Base-by-base conservation (phyloP, 2,113 vertebrate species). In the Epinephelus cyanopodus region DNA sequence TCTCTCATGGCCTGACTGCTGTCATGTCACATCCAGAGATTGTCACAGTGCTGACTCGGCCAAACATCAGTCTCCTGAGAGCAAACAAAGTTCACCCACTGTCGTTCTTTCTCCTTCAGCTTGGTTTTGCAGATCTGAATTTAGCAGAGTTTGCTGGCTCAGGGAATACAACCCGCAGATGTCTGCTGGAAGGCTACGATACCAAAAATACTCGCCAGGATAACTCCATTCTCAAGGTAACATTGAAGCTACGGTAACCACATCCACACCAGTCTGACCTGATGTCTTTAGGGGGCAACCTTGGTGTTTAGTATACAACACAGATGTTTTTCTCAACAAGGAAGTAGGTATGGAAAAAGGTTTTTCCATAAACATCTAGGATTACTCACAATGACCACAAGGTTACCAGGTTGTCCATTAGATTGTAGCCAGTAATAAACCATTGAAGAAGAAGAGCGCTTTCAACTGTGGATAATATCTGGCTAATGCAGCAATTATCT, bases 201-300 rank as follows among this genome's bases (percentile, higher is more conserved):
- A 99, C 97, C 94, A 99, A 99, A 96, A 98, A 99, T 92, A 99
- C 97, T 61, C 96, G 98, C 56, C 98, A 99, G 90, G 98, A 99
- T 87, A 99, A 99, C 89, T 99, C 98, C 87, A 99, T 99, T 92
- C 97, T 99, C 84, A 99, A 99, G 97, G 98, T 99, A 92, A 93
- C 93, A 23, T n/a, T 21, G 10, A 69, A 50, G 65, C 58, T 8
- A 7, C 3, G 1, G 25, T 15, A 47, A 27, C 74, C 29, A 2
- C 29, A 37, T 42, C 53, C 9, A 4, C 73, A 45, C 15, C 58
- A 3, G 53, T 23, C 14, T 54, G 48, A 65, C 63, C 33, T 27
- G 19, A 70, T 33, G 61, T 54, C 52, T 67, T 18, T 13, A 6
- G 52, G 52, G 37, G 14, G 33, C 27, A 39, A n/a, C 14, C 27